A percentile compares a stretch with the other conserved stretches of the same genome.
Evolutionary conservation across 53 echinoderm and acorn worm genomes (phyloP).

Genomic region (Zoroaster sp.): DNA sequence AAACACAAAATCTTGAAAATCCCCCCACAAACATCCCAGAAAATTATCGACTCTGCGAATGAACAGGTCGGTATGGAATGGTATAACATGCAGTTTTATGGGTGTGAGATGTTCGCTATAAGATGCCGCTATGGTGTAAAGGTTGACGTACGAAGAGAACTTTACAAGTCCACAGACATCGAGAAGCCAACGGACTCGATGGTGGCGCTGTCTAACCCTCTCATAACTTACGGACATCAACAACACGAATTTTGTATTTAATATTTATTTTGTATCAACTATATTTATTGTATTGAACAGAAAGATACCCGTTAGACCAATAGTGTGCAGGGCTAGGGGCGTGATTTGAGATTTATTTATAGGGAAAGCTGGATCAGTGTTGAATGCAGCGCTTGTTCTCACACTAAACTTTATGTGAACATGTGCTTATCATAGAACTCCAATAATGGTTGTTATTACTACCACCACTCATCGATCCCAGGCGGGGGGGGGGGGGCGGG

Average conservation of each 20-base stretch:
- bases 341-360: too few species aligned
- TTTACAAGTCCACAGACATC: constrained; percentile 72
- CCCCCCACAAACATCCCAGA: constrained; percentile 62
- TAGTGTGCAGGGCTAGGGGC: not conserved
- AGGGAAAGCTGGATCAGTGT: too few species aligned
- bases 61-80: constrained; percentile 92
- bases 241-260: constrained; percentile 69
- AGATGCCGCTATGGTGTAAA: constrained; percentile 93
- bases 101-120: constrained; percentile 95
- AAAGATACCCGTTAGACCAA: not conserved
- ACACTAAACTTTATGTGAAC: too few species aligned
- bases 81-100: constrained; percentile 95
- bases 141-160: constrained; percentile 78
- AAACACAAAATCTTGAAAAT: constrained; percentile 78
- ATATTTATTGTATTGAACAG: too few species aligned
- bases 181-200: constrained; percentile 48
- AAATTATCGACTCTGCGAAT: constrained; percentile 82
- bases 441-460: too few species aligned
- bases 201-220: constrained; percentile 79
- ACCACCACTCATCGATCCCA: too few species aligned
- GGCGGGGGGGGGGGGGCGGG: too few species aligned
- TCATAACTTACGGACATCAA: constrained; percentile 91
- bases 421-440: too few species aligned
- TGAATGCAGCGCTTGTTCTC: too few species aligned
- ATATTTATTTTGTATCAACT: too few species aligned